Evolutionary conservation across 1,140 invertebrate species (phyloP).

Genomic region (Neodiprion virginianus): DNA sequence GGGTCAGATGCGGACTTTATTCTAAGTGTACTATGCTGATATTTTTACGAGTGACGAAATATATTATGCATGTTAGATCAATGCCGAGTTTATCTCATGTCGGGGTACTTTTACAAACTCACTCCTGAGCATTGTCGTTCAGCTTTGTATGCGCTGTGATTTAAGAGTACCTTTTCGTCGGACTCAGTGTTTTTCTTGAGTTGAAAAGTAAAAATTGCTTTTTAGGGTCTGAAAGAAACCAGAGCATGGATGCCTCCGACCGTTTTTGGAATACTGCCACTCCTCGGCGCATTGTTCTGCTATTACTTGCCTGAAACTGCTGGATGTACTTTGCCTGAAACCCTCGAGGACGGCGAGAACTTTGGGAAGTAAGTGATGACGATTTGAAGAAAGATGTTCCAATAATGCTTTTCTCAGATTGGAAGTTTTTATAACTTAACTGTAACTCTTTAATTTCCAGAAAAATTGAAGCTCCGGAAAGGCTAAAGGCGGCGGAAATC

Average conservation of each 20-base stretch:
- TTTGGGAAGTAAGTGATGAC: slow-evolving; percentile 66
- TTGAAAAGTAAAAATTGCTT: slow-evolving; percentile 1
- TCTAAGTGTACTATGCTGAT: background rate
- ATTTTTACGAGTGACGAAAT: background rate
- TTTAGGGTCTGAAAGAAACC: slow-evolving; percentile 47
- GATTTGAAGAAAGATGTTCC: background rate
- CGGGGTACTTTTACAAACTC: background rate
- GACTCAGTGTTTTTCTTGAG: no score
- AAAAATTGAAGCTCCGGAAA: slow-evolving; percentile 30
- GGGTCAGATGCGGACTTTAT: background rate
- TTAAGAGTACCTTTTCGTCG: no score
- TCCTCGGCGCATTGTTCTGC: slow-evolving; percentile 70
- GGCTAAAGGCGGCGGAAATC: slow-evolving; percentile 35
- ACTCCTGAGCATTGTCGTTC: background rate
- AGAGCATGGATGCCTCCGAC: slow-evolving; percentile 69
- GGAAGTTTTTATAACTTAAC: background rate
- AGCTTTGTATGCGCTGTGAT: no score
- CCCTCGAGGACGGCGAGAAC: slow-evolving; percentile 77
- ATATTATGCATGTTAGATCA: background rate
- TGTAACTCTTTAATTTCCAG: slow-evolving; percentile 20
- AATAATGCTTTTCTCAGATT: background rate
- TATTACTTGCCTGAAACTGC: slow-evolving; percentile 78
- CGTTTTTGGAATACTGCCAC: slow-evolving; percentile 71
- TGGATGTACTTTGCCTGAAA: slow-evolving; percentile 75
- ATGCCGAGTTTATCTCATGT: background rate